Percentiles rank a stretch among this genome's conserved stretches.
phyloP scores from a whole-genome alignment of 2,113 vertebrate genomes.

The Phylloscopus trochilus region DNA sequence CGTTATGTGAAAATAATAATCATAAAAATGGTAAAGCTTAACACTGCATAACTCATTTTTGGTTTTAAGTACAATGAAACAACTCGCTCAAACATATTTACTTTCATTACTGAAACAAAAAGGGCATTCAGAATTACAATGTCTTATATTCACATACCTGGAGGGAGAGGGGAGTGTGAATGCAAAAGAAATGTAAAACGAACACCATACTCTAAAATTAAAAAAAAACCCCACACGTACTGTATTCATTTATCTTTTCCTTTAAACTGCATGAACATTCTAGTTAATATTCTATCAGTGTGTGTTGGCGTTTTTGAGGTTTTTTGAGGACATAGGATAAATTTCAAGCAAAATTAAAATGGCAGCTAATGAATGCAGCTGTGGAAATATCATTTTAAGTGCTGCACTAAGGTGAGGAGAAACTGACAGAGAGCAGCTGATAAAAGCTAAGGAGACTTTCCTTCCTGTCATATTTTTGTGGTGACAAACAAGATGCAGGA shows the following conservation, averaged over 20 bases:
- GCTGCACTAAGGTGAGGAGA: neutral
- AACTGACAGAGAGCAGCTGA: neutral
- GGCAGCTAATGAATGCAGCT: neutral
- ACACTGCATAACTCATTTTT: neutral
- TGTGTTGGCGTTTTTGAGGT: neutral
- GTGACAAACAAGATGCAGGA: neutral
- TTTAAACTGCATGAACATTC: neutral
- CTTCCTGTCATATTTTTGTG: neutral
- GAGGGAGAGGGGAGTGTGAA: neutral
- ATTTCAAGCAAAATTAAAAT: slow-evolving; percentile 6
- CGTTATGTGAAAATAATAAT: neutral
- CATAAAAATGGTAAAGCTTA: neutral
- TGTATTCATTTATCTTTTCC: neutral
- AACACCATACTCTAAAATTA: neutral
- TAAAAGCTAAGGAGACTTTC: neutral
- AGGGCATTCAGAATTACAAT: neutral
- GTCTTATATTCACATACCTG: neutral
- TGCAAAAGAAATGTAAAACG: neutral
- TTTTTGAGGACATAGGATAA: neutral
- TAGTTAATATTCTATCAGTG: neutral
- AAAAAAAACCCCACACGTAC: neutral
- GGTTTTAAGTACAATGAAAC: neutral
- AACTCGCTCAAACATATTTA: neutral
- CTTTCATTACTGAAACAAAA: neutral
- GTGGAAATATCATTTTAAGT: neutral